A percentile compares a stretch with the other conserved stretches of the same genome.
phyloP scores from a whole-genome alignment of 1,140 invertebrate species.

The Polypedilum pembai region DNA sequence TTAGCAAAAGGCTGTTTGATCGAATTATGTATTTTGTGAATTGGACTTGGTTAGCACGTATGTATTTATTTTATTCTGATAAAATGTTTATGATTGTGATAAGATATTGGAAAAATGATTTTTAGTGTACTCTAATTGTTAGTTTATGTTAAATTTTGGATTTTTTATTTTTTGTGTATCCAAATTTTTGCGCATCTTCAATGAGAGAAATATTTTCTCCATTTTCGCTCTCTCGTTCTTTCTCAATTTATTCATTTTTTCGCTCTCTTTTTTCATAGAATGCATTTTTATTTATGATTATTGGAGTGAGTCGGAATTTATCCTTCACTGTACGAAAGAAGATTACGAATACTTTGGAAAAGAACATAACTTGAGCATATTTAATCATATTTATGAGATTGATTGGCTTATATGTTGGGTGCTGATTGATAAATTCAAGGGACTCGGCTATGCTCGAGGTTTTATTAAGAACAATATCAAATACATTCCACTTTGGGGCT shows the following conservation, averaged over 20 bases:
- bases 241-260: neutral
- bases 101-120: neutral
- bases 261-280: neutral
- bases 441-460: neutral
- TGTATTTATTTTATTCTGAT: neutral
- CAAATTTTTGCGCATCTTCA: neutral
- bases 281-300: neutral
- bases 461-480: constrained; percentile 1
- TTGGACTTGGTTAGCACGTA: constrained; percentile 9
- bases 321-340: neutral
- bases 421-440: neutral
- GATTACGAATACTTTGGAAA: neutral
- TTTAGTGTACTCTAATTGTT: neutral
- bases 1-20: neutral
- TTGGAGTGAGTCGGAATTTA: neutral
- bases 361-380: neutral
- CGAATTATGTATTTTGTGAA: neutral
- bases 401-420: constrained; percentile 3
- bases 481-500: neutral
- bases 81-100: neutral
- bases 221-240: neutral
- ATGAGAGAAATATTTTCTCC: neutral
- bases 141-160: neutral
- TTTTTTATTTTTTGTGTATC: neutral
- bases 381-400: constrained; percentile 16